These are phyloP conservation scores for Mesoclemmys tuberculata DNA, from an alignment of 2,113 vertebrate genomes.

Conservation along the genomic window DNA sequence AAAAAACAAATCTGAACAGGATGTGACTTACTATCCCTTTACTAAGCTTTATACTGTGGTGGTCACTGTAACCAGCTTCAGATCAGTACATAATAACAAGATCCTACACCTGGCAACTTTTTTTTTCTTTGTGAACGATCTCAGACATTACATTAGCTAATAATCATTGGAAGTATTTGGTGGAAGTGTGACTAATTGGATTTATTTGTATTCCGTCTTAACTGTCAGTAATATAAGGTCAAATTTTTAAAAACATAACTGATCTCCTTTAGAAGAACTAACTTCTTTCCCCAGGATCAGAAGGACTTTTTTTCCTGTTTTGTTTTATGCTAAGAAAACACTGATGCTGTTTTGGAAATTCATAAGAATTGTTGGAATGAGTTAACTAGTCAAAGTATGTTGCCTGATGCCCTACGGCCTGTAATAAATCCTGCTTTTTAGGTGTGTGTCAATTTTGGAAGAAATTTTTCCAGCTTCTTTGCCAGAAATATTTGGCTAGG, in stretches of 20 bases:
- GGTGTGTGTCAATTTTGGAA: constrained; percentile 11
- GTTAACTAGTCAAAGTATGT: background rate
- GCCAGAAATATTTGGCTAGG: background rate
- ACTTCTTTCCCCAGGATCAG: background rate
- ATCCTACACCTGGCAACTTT: background rate
- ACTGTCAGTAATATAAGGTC: background rate
- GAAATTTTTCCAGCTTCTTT: constrained; percentile 16
- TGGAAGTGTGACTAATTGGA: background rate
- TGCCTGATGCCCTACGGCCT: background rate
- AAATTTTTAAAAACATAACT: constrained; percentile 2
- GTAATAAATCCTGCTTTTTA: background rate
- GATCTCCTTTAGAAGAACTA: background rate
- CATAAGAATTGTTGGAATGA: constrained; percentile 29
- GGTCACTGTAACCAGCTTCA: background rate
- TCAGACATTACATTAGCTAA: background rate
- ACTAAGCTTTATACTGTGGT: background rate
- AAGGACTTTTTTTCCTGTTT: background rate
- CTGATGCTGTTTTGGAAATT: constrained; percentile 12
- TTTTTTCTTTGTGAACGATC: background rate
- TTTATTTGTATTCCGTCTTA: background rate
- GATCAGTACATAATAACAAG: background rate
- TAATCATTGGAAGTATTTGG: background rate
- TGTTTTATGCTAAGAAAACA: constrained; percentile 4
- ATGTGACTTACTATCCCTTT: background rate
- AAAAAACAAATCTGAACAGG: background rate